Conservation (phyloP, 2,113 vertebrate species). For the Chinchilla lanigera region DNA sequence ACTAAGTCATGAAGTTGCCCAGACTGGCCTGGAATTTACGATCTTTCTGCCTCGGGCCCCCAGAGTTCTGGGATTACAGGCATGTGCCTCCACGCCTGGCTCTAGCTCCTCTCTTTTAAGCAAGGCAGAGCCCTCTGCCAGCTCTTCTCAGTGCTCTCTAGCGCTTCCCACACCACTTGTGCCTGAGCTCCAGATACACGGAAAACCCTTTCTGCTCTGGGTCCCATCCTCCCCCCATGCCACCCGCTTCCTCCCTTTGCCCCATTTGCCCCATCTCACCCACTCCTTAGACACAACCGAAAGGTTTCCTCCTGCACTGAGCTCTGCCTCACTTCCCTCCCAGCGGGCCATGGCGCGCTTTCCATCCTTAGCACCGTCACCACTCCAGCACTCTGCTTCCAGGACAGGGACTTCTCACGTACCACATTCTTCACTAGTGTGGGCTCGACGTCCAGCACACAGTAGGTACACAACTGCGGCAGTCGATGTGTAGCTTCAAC, state of each 20-base stretch:
- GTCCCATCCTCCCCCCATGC: neutral
- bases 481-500: neutral
- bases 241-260: neutral
- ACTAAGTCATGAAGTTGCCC: neutral
- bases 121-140: neutral
- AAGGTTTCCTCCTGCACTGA: neutral
- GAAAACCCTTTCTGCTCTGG: neutral
- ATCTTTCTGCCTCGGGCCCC: neutral
- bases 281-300: neutral
- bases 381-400: neutral
- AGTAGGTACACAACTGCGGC: neutral
- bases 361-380: neutral
- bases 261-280: neutral
- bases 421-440: neutral
- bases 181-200: neutral
- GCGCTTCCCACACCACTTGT: too few species aligned
- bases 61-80: neutral
- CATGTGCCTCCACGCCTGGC: neutral
- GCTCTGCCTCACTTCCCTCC: neutral
- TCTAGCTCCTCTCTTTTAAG: neutral
- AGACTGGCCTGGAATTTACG: neutral
- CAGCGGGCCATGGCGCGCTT: neutral
- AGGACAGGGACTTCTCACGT: neutral
- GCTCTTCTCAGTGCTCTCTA: neutral
- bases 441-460: fast-evolving